Base-by-base conservation (phyloP, 2,888 invertebrate genomes). In the Lamellibrachia columna region DNA sequence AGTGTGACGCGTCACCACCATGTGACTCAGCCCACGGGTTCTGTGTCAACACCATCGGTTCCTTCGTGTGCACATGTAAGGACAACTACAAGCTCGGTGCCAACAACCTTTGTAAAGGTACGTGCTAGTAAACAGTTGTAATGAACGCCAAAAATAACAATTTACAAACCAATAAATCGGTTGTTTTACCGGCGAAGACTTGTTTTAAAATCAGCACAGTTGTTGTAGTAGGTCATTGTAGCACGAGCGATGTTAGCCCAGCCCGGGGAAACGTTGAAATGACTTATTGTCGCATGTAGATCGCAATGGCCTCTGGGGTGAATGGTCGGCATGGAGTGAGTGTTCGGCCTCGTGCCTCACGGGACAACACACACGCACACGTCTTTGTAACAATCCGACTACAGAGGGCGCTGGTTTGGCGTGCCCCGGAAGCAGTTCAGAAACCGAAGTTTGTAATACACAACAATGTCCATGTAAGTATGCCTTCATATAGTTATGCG, bases 101-200 rank as follows among this genome's bases (percentile, higher is more conserved):
- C 55, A 91, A 91, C 58, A 91, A 91, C n/a, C n/a, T 91, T 55
- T 91, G 91, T 58, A 91, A 91, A 91, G 91, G 91, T 91, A 22
- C 22, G 22, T 75, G 15, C 75, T 75, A 15, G 75, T 75, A 22
- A 40, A 40, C 40, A 40, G 40, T 55, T 55, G 55, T 55, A 55
- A 55, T 55, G 7, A 55, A 55, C 9, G 55, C 55, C 2, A 55
- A 55, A 55, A 55, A 55, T 9, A 55, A 0, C 55, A 55, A 9
- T 55, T 2, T 0, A 40, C 40, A 0, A 40, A 40, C 4, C 1
- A 9, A 4, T 55, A 55, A 55, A 55, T 55, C 7, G 55, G 2
- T 55, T 55, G 55, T 55, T 55, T 9, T 55, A 3, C 55, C 8
- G 1, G 40, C 40, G 4, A 60, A 60, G 1, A 0, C 15, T 15